Evolutionary conservation across 2,113 vertebrate species (phyloP), one percentile per base, ranked within the genome.

Genomic region (Ginglymostoma cirratum): DNA sequence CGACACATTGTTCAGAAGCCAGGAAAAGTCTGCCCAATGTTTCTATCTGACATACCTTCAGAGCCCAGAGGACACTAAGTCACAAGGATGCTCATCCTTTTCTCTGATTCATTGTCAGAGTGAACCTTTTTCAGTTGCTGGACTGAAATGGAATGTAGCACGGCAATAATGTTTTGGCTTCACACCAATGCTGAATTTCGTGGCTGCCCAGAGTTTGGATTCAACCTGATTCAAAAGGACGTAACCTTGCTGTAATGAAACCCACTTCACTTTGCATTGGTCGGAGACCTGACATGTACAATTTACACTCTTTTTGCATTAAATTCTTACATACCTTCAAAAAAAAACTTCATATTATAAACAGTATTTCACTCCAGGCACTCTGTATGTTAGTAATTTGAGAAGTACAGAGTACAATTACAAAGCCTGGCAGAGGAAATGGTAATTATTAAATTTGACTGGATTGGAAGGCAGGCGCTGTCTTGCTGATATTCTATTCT

Each of bases 401-500:
- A 95, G 21, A 70, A 38, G 21, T 66, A 34, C 69, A 19, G 69
- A 95, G 27, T 52, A 72, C 55, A 55, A 30, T 90, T 90, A 34
- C 48, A 10, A 90, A 48, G 69, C 67, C 30, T 95, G 19, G 66
- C 94, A 70, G 66, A 72, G 69, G 69, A 52, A 48, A 72, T 12
- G 42, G 38, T 24, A 95, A 95, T 95, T 67, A 93, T 93, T 65
- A 93, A 21, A 65, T 93, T 48, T 89, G 48, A 89, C 27, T 55
- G 23, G 48, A 55, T 92, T 93, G 89, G 55, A 67, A 66, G n/a
- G 89, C 61, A 93, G 23, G 89, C n/a, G 7, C 89, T 66, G 87
- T 38, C 89, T 66, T 93, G 61, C 89, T 93, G 89, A 93, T 93
- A 66, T 93, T 66, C 61, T 66, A 23, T 66, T 38, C 17, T 93